phyloP scores from a whole-genome alignment of 2,888 invertebrate species.

The Rhogogaster chlorosoma region DNA sequence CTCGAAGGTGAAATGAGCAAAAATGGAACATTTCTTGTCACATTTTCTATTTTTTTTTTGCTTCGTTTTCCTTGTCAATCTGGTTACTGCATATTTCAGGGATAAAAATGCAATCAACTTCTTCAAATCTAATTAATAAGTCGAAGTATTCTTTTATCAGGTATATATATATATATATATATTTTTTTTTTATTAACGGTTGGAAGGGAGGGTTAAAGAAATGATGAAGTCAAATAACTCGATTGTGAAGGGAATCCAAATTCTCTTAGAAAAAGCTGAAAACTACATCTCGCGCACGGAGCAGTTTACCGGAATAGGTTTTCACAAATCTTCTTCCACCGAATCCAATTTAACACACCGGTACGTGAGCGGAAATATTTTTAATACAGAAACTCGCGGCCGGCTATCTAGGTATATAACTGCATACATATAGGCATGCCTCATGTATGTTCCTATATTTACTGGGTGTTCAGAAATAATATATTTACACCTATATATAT shows the following conservation, averaged over 20 bases:
- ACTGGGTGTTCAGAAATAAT: not conserved
- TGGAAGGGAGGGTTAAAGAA: not conserved
- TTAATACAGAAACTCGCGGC: slow-evolving; percentile 44
- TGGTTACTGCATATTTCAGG: not conserved
- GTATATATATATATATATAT: too few species aligned
- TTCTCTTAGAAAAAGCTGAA: slow-evolving; percentile 29
- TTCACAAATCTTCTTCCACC: slow-evolving; percentile 47
- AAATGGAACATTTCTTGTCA: not conserved
- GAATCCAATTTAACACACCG: slow-evolving; percentile 49
- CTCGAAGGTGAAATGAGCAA: not conserved
- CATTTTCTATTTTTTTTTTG: not conserved
- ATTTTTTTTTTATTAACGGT: not conserved
- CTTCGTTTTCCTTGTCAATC: not conserved
- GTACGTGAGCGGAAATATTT: slow-evolving; percentile 50
- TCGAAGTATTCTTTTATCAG: not conserved
- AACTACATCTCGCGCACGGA: slow-evolving; percentile 40
- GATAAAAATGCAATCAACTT: not conserved
- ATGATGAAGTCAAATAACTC: slow-evolving; percentile 27
- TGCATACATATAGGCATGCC: not conserved
- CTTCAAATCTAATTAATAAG: not conserved
- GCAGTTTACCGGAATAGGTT: slow-evolving; percentile 47
- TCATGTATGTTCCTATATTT: not conserved
- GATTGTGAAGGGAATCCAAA: slow-evolving; percentile 17
- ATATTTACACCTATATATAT: not conserved
- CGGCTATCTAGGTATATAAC: slow-evolving; percentile 15